phyloP scores from a whole-genome alignment of 1,140 invertebrate genomes.

The Drosophila oshimai region DNA sequence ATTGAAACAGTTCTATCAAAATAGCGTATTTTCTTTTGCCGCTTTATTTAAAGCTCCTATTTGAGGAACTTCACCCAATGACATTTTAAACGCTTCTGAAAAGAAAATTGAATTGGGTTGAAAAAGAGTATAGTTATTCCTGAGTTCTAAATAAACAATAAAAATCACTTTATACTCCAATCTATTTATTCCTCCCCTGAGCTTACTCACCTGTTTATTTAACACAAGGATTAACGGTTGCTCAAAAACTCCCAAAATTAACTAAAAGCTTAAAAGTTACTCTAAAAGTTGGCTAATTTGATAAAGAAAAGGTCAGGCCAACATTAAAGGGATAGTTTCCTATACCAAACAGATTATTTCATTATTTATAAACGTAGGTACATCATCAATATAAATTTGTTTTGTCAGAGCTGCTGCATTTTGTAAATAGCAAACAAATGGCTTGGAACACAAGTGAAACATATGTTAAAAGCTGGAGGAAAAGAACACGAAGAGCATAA shows the following conservation, averaged over 20 bases:
- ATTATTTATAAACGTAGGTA: not conserved
- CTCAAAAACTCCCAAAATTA: not conserved
- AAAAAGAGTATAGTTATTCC: not conserved
- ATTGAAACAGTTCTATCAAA: too few relatives aligned
- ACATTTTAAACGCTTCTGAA: constrained; percentile 22
- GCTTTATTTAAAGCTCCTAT: constrained; percentile 15
- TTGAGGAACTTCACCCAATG: constrained; percentile 49
- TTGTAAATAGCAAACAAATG: constrained; percentile 48
- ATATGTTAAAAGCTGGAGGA: constrained; percentile 54
- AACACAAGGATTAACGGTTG: not conserved
- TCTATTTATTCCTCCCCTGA: constrained; percentile 20
- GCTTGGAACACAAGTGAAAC: constrained; percentile 51
- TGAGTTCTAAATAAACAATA: not conserved
- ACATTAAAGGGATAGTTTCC: not conserved
- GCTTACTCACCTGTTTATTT: constrained; percentile 65
- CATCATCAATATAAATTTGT: constrained; percentile 58
- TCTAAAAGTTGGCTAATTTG: not conserved
- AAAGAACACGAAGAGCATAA: constrained; percentile 6
- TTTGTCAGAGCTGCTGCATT: constrained; percentile 55
- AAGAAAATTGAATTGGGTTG: constrained; percentile 1
- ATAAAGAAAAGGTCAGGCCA: not conserved
- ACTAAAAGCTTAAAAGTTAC: not conserved
- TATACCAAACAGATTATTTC: not conserved
- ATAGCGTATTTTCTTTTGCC: not conserved
- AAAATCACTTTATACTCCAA: not conserved